Conservation (phyloP, 2,797 vertebrate species). For the Carduelis carduelis region DNA sequence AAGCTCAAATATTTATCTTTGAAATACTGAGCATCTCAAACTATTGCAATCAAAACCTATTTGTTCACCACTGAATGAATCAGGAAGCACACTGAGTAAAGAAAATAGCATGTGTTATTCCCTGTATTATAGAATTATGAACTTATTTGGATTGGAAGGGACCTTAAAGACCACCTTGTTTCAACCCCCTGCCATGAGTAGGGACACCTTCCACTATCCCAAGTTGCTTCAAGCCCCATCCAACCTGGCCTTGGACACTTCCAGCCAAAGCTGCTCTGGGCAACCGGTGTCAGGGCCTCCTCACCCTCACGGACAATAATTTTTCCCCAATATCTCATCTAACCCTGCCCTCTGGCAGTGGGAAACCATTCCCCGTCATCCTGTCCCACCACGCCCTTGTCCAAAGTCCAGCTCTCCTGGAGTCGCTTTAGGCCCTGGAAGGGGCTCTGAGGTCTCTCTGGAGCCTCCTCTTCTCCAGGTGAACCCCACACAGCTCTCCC, state of each 20-base stretch:
- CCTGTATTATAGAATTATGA: neutral
- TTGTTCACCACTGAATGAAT: neutral
- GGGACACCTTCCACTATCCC: neutral
- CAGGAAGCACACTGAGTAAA: rapidly evolving
- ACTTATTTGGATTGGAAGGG: neutral
- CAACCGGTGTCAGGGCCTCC: neutral
- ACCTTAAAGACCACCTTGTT: neutral
- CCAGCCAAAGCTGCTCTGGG: neutral
- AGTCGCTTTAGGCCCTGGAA: neutral
- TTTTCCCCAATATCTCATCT: neutral
- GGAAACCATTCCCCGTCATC: neutral
- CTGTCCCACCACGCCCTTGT: neutral
- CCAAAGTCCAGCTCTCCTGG: neutral
- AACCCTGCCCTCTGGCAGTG: neutral
- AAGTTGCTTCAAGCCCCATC: rapidly evolving
- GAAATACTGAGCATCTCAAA: neutral
- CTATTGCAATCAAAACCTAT: neutral
- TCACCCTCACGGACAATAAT: neutral
- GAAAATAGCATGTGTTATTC: neutral
- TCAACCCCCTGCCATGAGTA: neutral
- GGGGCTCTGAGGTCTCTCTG: neutral
- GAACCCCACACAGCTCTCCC: neutral
- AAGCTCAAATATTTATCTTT: neutral
- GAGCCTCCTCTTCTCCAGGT: neutral
- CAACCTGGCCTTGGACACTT: neutral